Conservation (phyloP, 2,113 vertebrate genomes). For the Manacus vitellinus region DNA sequence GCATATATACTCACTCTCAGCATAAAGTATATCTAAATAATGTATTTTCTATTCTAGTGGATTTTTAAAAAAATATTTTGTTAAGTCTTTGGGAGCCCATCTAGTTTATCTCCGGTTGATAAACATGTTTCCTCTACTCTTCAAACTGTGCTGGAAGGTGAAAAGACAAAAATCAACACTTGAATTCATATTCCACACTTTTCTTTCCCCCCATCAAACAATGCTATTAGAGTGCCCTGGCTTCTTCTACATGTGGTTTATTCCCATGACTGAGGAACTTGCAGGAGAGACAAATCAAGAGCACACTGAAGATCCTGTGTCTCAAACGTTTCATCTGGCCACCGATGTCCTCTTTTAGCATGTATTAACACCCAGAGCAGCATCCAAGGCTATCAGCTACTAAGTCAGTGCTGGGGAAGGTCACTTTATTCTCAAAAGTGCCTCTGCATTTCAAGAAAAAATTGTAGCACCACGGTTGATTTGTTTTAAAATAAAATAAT, state of each 20-base stretch:
- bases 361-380: constrained; percentile 63
- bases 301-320: constrained; percentile 54
- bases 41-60: constrained; percentile 81
- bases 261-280: constrained; percentile 29
- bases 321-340: constrained; percentile 57
- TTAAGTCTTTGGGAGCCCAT: constrained; percentile 84
- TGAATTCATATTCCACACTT: constrained; percentile 63
- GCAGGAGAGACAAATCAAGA: constrained; percentile 71
- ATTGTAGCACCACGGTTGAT: constrained; percentile 85
- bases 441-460: constrained; percentile 77
- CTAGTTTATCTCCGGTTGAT: constrained; percentile 74
- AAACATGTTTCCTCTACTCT: constrained; percentile 73
- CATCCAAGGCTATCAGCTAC: constrained; percentile 70
- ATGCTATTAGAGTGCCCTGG: constrained; percentile 48
- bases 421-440: constrained; percentile 81
- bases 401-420: constrained; percentile 78
- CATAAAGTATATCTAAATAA: constrained; percentile 85
- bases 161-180: constrained; percentile 66
- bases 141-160: constrained; percentile 70
- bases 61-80: constrained; percentile 83
- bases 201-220: constrained; percentile 60
- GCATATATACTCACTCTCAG: constrained; percentile 82
- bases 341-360: constrained; percentile 35
- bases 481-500: constrained; percentile 75
- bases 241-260: constrained; percentile 29